Percentiles rank a stretch among this genome's conserved stretches.
phyloP scores from a whole-genome alignment of 1,140 invertebrate species.

The Aphelenchoides fujianensis region DNA sequence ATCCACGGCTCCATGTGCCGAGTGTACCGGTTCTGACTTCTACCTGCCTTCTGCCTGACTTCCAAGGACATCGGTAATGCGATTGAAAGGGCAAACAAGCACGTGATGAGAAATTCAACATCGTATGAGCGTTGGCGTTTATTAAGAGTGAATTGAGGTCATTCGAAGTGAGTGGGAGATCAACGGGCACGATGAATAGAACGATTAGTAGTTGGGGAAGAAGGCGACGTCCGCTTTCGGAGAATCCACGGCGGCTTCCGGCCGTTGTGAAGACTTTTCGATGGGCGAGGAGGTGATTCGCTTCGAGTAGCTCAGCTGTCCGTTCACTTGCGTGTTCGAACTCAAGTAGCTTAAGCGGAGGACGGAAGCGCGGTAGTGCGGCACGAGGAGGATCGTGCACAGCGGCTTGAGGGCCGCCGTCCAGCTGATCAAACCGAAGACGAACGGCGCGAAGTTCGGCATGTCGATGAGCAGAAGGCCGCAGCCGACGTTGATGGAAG shows the following conservation, averaged over 20 bases:
- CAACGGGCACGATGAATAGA: too few species aligned
- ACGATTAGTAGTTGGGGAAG: not conserved
- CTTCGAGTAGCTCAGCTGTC: not conserved
- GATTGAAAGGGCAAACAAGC: too few species aligned
- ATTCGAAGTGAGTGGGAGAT: too few species aligned
- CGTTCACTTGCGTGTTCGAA: not conserved
- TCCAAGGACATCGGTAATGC: too few species aligned
- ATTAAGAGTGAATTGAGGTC: too few species aligned
- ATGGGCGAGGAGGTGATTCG: not conserved
- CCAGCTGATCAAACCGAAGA: not conserved
- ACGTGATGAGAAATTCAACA: too few species aligned
- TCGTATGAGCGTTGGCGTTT: too few species aligned
- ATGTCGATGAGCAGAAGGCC: constrained; percentile 3
- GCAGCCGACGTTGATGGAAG: not conserved
- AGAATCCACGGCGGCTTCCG: not conserved
- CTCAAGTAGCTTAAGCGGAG: not conserved
- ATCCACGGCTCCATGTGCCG: too few species aligned
- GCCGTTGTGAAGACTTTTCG: not conserved
- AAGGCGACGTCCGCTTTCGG: not conserved
- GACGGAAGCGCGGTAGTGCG: not conserved
- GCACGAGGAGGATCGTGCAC: not conserved
- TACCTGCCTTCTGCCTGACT: too few species aligned
- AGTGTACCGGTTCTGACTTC: too few species aligned
- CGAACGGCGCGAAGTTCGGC: not conserved
- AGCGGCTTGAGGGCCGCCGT: not conserved